Percentiles rank a stretch among this genome's conserved stretches.
Evolutionary conservation across 1,140 invertebrate species (phyloP).

Genomic region (Lordiphosa mommai): DNA sequence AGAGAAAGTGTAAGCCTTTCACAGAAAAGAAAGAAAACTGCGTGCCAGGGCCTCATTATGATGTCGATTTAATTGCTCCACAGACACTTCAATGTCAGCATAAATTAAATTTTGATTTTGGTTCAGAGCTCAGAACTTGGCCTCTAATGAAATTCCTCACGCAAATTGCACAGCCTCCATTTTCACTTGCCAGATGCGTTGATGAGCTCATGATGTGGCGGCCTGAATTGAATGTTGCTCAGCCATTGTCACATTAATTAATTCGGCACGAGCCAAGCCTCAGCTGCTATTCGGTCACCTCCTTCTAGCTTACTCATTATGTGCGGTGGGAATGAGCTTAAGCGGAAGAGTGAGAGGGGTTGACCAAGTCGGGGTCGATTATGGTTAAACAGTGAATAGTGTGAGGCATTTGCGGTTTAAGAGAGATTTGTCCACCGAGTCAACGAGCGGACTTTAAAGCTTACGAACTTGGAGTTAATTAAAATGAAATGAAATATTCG

Average conservation of each 20-base stretch:
- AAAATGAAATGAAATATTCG: not conserved
- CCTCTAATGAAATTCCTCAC: conserved; percentile 58
- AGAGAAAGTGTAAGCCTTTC: no score
- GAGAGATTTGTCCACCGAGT: conserved; percentile 3
- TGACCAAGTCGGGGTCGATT: conserved; percentile 43
- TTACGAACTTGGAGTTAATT: not conserved
- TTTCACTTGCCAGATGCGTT: conserved; percentile 12
- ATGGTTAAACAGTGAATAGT: conserved; percentile 14
- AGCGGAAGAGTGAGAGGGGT: conserved; percentile 17
- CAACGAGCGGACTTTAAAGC: conserved; percentile 3
- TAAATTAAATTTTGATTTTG: conserved; percentile 72
- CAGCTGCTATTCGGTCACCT: conserved; percentile 10
- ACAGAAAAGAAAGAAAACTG: conserved; percentile 8
- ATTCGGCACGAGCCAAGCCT: conserved; percentile 46
- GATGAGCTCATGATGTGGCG: conserved; percentile 52
- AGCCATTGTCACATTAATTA: conserved; percentile 62
- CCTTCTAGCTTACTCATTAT: conserved; percentile 34
- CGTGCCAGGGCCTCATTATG: conserved; percentile 47
- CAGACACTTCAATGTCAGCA: conserved; percentile 70
- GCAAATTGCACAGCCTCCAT: conserved; percentile 40
- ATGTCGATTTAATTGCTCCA: conserved; percentile 62
- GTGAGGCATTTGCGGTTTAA: conserved; percentile 25
- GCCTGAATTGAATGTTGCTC: conserved; percentile 44
- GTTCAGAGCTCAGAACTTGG: conserved; percentile 16
- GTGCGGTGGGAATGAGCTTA: conserved; percentile 48